These are phyloP conservation scores for Tetrax tetrax DNA, from an alignment of 2,113 vertebrate genomes.

Conservation along the genomic window DNA sequence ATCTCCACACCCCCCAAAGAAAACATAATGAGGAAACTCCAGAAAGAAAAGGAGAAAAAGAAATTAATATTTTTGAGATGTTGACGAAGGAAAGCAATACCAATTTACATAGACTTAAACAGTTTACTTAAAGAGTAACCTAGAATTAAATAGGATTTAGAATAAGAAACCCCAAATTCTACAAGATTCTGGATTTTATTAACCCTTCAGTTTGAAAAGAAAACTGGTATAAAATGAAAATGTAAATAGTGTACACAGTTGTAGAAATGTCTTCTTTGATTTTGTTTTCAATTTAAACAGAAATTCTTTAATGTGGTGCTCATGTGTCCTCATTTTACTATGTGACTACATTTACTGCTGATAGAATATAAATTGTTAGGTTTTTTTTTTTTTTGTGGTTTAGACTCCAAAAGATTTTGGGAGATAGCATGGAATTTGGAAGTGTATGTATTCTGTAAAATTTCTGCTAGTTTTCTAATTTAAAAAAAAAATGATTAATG, in stretches of 20 bases:
- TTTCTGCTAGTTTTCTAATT: not conserved
- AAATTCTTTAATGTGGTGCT: not conserved
- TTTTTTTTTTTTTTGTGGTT: not conserved
- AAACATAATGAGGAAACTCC: not conserved
- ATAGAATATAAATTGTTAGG: not conserved
- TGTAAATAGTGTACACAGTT: not conserved
- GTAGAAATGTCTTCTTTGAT: not conserved
- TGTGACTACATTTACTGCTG: not conserved
- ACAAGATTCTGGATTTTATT: not conserved
- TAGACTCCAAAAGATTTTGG: not conserved
- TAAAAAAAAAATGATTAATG: not conserved
- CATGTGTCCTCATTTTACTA: not conserved
- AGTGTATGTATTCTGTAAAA: not conserved
- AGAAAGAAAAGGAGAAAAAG: not conserved
- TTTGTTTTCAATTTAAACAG: not conserved
- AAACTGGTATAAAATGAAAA: not conserved
- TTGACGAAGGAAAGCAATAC: not conserved
- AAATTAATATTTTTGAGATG: not conserved
- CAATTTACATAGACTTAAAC: not conserved
- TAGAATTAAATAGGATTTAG: too few species aligned
- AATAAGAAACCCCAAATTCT: not conserved
- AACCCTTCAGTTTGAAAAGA: not conserved
- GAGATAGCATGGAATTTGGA: not conserved
- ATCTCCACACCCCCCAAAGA: not conserved
- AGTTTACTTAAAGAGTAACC: not conserved